Evolutionary conservation across 2,888 invertebrate genomes (phyloP).

Genomic region (Sinohyriopsis cumingii): DNA sequence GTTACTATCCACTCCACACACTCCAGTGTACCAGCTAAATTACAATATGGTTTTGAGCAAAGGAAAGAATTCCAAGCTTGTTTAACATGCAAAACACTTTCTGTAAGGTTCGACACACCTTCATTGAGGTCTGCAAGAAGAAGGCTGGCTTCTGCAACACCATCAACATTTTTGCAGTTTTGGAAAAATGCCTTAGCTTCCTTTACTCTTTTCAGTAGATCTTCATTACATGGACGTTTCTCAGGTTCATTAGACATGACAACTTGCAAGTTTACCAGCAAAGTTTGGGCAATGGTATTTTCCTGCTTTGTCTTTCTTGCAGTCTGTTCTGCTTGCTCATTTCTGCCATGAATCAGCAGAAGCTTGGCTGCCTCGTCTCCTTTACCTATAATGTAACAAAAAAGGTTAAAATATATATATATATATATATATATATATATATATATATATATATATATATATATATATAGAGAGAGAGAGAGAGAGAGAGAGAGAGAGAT

Average conservation of each 20-base stretch:
- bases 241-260: constrained; percentile 18
- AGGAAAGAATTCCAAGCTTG: constrained; percentile 39
- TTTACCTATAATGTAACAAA: constrained; percentile 31
- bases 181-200: constrained; percentile 34
- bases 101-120: constrained; percentile 4
- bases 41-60: constrained; percentile 31
- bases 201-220: constrained; percentile 18
- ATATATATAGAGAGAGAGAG: too few species aligned
- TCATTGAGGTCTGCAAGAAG: constrained; percentile 18
- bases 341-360: constrained; percentile 38
- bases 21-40: constrained; percentile 46
- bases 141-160: constrained; percentile 31
- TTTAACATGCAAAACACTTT: constrained; percentile 19
- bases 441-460: too few species aligned
- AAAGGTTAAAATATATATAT: neutral
- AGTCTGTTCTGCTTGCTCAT: constrained; percentile 36
- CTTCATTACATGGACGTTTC: neutral
- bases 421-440: too few species aligned
- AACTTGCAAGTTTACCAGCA: constrained; percentile 37
- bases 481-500: too few species aligned
- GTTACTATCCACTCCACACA: constrained; percentile 39
- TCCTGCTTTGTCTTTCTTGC: constrained; percentile 38
- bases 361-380: constrained; percentile 39
- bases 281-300: constrained; percentile 38
- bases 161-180: constrained; percentile 20